Percentiles rank a stretch among this genome's conserved stretches.
phyloP scores from a whole-genome alignment of 2,888 invertebrate species.

The Schizaphis graminum region DNA sequence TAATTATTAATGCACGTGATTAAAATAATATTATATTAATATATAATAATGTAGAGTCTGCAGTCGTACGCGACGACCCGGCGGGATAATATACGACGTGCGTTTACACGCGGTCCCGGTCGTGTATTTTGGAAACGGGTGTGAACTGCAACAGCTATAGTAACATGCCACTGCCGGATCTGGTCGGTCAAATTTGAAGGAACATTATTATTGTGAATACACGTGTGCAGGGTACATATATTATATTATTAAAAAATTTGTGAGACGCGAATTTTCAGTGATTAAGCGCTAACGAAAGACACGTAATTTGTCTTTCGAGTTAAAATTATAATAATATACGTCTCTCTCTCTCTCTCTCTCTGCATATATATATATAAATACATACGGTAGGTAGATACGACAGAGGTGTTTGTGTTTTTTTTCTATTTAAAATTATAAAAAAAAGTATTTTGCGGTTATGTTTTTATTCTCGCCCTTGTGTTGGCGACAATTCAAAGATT shows the following conservation, averaged over 20 bases:
- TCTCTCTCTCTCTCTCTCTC: no score
- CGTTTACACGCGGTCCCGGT: no score
- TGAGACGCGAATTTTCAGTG: background rate
- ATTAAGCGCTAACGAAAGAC: background rate
- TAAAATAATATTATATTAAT: background rate
- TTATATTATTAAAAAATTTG: background rate
- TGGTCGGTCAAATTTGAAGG: background rate
- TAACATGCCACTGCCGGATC: background rate
- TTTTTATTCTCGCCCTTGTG: background rate
- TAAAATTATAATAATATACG: background rate
- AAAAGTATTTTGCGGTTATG: background rate
- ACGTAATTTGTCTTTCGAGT: background rate
- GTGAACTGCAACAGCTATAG: background rate
- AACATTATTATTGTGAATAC: background rate
- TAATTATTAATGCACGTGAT: background rate
- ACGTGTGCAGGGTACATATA: background rate
- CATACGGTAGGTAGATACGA: background rate
- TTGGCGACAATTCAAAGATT: constrained; percentile 38
- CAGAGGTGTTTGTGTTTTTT: background rate
- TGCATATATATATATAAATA: background rate
- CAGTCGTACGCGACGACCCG: no score
- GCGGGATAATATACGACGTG: no score
- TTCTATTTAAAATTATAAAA: background rate
- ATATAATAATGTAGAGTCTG: no score
- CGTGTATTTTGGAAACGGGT: background rate